Base-by-base conservation (phyloP, 2,113 vertebrate genomes). In the Verasper variegatus region DNA sequence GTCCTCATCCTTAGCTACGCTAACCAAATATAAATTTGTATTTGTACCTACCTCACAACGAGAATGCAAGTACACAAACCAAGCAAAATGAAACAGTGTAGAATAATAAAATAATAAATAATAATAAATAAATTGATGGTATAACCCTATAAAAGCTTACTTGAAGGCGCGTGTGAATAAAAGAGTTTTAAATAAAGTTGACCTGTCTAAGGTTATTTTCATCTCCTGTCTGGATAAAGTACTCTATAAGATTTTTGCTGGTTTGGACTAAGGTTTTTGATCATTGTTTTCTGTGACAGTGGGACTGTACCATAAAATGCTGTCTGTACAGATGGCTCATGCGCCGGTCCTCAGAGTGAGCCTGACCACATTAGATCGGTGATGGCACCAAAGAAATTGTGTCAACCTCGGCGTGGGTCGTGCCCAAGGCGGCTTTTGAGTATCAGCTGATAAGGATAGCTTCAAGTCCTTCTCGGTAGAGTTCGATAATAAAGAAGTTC, bases 401-500 rank as follows among this genome's bases (percentile, higher is more conserved):
- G 47, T 51, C 47, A 51, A 51, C 47, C 15, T 51, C 47, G 17
- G 47, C 1, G 15, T 76, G 61, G 13, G 64, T 80, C 78, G 54
- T 61, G 74, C 74, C 49, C 55, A 54, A 31, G 80, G 85, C 40
- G 20, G 20, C 26, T 59, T 71, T 86, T 76, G 69, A 69, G 76
- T 61, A 31, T 80, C 75, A 86, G 84, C 78, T 84, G 82, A 87
- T 92, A 88, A 87, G 23, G 24, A 82, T 57, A 79, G 64, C 55
- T 59, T 61, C 58, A 2, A 65, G 71, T 76, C 60, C 72, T 78
- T 64, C 10, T 70, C 79, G 73, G 76, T 60, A 81, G 81, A 70
- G 57, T 65, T 74, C 61, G 31, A 90, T 91, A 77, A 81, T 56
- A 35, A 85, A 86, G 27, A 88, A 91, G 84, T 89, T 89, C 68